These are phyloP conservation scores for Eurypyga helias DNA, from an alignment of 2,113 vertebrate genomes.

Conservation along the genomic window DNA sequence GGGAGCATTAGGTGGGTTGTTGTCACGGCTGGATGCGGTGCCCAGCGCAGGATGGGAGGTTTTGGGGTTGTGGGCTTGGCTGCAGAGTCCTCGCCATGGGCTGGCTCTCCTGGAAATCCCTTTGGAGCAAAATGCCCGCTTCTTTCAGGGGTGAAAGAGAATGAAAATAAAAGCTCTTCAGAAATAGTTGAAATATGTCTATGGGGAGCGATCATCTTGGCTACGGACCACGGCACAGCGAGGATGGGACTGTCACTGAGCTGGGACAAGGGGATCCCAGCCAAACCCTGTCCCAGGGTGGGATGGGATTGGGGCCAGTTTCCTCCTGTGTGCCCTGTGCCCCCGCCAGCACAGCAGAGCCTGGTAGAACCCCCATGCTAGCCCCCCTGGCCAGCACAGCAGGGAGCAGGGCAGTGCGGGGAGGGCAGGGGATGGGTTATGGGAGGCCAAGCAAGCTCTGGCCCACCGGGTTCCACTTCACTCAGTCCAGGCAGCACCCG, in stretches of 20 bases:
- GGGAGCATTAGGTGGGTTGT: accelerated
- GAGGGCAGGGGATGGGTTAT: background rate
- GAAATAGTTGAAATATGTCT: background rate
- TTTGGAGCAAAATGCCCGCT: background rate
- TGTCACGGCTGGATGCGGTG: background rate
- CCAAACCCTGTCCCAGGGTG: background rate
- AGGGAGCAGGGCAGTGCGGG: accelerated
- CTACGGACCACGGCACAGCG: accelerated
- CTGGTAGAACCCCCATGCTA: background rate
- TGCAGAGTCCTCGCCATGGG: background rate
- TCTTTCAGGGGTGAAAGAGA: background rate
- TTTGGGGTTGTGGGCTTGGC: background rate
- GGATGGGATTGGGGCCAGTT: accelerated
- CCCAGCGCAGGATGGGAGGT: accelerated
- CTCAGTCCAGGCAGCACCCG: background rate
- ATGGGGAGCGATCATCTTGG: background rate
- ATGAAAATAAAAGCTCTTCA: background rate
- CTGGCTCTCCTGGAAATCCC: background rate
- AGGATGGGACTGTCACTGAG: background rate
- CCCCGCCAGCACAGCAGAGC: accelerated
- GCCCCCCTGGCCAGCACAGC: accelerated
- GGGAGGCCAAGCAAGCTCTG: background rate
- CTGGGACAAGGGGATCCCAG: background rate
- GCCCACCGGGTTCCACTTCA: background rate
- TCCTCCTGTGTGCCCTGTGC: background rate